Base-by-base conservation (phyloP, 2,113 vertebrate species). In the Epinephelus fuscoguttatus region DNA sequence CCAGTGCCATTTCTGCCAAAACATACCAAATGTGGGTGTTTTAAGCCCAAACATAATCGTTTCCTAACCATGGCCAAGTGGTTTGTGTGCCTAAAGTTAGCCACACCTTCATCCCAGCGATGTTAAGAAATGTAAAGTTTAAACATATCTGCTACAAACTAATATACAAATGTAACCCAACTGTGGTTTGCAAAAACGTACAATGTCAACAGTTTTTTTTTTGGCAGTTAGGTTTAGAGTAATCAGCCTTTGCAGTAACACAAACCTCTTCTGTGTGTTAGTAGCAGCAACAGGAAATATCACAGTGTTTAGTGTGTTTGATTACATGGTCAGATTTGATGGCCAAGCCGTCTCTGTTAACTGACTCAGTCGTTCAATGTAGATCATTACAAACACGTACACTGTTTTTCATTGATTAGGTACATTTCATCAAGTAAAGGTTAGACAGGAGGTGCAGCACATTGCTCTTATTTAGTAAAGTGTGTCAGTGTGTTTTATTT, bases 401-500 rank as follows among this genome's bases (percentile, higher is more conserved):
- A 37, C n/a, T 30, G 2, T 0, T 47, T 33, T 25, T 33, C n/a
- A 37, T 70, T 15, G 12, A 10, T 33, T 17, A 47, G 47, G 10
- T 33, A 3, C 5, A 47, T 21, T 17, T 40, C 30, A 49, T n/a
- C 1, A 56, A 75, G 63, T 30, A 25, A 42, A 62, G 27, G 27
- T 63, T 33, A 3, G n/a, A 33, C 19, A 47, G 21, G 40, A n/a
- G 12, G 25, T 17, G 75, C 47, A 21, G n/a, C 78, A 76, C 49
- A 23, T 67, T 68, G 47, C 33, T 75, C 53, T 56, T n/a, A 27
- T 75, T 70, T 61, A 17, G 66, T 13, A 8, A 55, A 71, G 40
- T 47, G 50, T 68, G 69, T 79, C 63, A 55, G 53, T 56, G 18
- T 64, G 87, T 70, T 49, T 45, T 45, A 2, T 75, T 81, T 55